Base-by-base conservation (phyloP, 2,888 invertebrate species). In the Chalcosyrphus nemorum region DNA sequence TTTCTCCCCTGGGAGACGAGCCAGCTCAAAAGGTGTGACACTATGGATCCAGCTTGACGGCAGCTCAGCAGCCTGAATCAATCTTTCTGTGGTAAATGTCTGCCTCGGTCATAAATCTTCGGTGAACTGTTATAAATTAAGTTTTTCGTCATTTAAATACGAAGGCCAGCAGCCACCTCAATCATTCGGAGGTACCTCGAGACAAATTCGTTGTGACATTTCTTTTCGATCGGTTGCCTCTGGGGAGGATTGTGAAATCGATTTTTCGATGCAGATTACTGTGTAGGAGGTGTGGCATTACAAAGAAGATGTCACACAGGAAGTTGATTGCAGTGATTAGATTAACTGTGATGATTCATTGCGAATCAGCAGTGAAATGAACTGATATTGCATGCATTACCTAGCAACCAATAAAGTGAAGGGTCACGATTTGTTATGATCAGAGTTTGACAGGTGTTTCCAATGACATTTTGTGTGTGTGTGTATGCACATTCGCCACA, bases 351-450 rank as follows among this genome's bases (percentile, higher is more conserved):
- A 80, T 59, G 71, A 50, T 29, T 41, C 57, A 54, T 13, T 24
- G 11, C 3, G 32, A 50, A 35, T 15, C n/a, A 41, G 61, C 54
- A 68, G n/a, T n/a, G n/a, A n/a, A 75, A 50, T 76, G 29, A 41
- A 38, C 43, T 9, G 59, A 32, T 47, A 32, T 47, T 50, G 50
- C 75, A 66, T 35, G 57, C 13, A 41, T 56, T 43, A 50, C 65
- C 41, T 45, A 65, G n/a, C n/a, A n/a, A n/a, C n/a, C n/a, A 4
- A 24, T 50, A 47, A 82, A 82, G 82, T 77, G 82, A 82, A 82
- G 82, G 82, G 82, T 82, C 82, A 82, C 82, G 82, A 82, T 82
- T 82, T 72, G 47, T 82, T 82, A 82, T 82, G 82, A 82, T 82
- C 82, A 63, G 19, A 70, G 77, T 77, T 82, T 82, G 77, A 82